Percentiles rank a stretch among this genome's conserved stretches.
Evolutionary conservation across 2,888 invertebrate species (phyloP).

Genomic region (Eulithis testata): DNA sequence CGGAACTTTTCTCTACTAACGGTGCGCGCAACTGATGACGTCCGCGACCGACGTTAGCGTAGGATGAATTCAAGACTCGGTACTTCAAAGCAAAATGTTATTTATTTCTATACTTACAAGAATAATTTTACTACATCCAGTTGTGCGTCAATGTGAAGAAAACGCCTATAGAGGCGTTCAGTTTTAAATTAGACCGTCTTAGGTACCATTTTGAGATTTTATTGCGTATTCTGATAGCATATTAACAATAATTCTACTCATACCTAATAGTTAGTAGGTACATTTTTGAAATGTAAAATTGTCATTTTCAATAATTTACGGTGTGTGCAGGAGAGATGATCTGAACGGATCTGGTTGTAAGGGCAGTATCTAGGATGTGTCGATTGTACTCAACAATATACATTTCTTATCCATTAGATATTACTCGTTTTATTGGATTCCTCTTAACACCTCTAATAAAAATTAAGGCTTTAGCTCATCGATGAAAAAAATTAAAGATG

Average conservation of each 20-base stretch:
- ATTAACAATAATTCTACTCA: constrained; percentile 67
- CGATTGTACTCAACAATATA: constrained; percentile 83
- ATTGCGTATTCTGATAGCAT: constrained; percentile 78
- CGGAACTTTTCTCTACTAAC: too few relatives aligned
- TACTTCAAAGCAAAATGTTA: too few relatives aligned
- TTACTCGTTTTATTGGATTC: constrained; percentile 66
- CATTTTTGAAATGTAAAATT: constrained; percentile 70
- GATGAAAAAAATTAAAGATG: too few relatives aligned
- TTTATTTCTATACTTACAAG: too few relatives aligned
- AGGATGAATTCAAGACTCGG: too few relatives aligned
- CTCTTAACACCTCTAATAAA: not conserved
- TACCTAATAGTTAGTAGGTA: constrained; percentile 60
- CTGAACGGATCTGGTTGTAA: constrained; percentile 49
- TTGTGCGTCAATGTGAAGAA: too few relatives aligned
- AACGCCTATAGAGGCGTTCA: too few relatives aligned
- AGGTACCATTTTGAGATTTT: constrained; percentile 62
- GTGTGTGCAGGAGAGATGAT: constrained; percentile 46
- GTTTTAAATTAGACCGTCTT: too few relatives aligned
- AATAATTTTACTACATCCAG: too few relatives aligned
- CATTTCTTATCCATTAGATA: constrained; percentile 84
- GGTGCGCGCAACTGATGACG: too few relatives aligned
- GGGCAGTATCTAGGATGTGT: constrained; percentile 70
- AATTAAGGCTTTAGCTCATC: too few relatives aligned
- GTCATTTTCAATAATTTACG: constrained; percentile 64
- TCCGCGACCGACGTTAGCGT: too few relatives aligned